Base-by-base conservation (phyloP, 2,797 vertebrate species). In the Geotria australis region DNA sequence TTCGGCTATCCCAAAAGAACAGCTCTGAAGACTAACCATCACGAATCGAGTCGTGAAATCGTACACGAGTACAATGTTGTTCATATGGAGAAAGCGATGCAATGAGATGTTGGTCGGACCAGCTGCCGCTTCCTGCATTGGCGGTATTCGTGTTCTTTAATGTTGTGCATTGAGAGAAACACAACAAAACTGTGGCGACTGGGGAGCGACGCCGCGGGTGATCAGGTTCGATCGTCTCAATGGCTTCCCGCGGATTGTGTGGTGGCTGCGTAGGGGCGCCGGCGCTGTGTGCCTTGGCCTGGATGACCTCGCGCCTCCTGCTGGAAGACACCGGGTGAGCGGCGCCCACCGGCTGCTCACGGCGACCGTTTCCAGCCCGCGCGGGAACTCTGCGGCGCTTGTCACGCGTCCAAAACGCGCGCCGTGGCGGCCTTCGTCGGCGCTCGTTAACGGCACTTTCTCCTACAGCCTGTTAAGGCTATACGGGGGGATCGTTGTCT, bases 281-380 rank as follows among this genome's bases (percentile, higher is more conserved):
- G 1, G 24, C 66, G 1, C 46, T 76, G 47, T 77, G 83, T 60
- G 79, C 82, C 51, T 63, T 69, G 10, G 68, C 63, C 48, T 94
- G 88, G 88, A 76, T 76, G 1, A 62, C 77, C 47, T 73, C 74
- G n/a, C 81, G 81, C 61, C 77, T 78, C 48, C 62, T 85, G 48
- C 70, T 76, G 61, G 86, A 95, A 69, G 73, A 95, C 47, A 67
- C 67, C 57, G 80, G 86, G 88, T 95, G 68, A 74, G 75, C 62
- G 63, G 11, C 46, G 48, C 59, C 3, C 10, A 48, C 3, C 57
- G 9, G 46, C 9, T 57, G 45, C 48, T 3, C 38, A 12, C 46
- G 8, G 13, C 49, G 38, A 45, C 13, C 48, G 3, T 51, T 46
- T 57, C 5, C 3, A 51, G 45, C 59, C 47, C 59, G 12, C 11